Conservation (phyloP, 2,888 invertebrate species). For the Plagiodera versicolora region DNA sequence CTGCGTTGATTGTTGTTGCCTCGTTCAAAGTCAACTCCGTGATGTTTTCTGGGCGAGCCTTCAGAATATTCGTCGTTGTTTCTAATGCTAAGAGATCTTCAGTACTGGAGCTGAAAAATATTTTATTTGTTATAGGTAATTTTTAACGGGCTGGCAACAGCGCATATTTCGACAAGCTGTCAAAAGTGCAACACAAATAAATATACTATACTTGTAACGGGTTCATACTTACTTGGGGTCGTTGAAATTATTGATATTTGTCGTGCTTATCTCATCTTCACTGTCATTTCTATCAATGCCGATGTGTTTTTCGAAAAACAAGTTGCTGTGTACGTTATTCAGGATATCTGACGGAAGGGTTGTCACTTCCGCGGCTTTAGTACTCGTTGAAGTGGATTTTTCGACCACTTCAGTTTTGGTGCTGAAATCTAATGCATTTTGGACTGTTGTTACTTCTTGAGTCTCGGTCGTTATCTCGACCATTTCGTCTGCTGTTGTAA, state of each 20-base stretch:
- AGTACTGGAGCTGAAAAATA: constrained; percentile 40
- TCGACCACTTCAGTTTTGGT: background rate
- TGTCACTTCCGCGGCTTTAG: background rate
- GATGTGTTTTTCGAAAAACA: constrained; percentile 37
- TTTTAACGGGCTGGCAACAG: too few species aligned
- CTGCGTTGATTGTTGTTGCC: constrained; percentile 17
- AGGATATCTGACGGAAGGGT: constrained; percentile 44
- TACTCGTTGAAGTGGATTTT: background rate
- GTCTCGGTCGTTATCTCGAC: background rate
- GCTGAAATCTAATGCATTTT: background rate
- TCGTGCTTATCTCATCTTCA: background rate
- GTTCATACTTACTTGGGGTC: background rate
- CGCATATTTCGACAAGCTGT: too few species aligned
- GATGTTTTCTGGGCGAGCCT: constrained; percentile 23
- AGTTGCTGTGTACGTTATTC: constrained; percentile 49
- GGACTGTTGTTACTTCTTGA: background rate
- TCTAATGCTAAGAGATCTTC: constrained; percentile 52
- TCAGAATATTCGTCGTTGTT: constrained; percentile 46
- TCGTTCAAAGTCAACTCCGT: constrained; percentile 16
- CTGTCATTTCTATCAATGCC: background rate
- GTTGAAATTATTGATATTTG: background rate
- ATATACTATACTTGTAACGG: too few species aligned
- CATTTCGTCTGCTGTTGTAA: background rate
- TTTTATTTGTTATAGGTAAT: too few species aligned
- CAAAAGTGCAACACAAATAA: too few species aligned